Conservation (phyloP, 1,140 invertebrate species). For the Sarcophaga peregrina region DNA sequence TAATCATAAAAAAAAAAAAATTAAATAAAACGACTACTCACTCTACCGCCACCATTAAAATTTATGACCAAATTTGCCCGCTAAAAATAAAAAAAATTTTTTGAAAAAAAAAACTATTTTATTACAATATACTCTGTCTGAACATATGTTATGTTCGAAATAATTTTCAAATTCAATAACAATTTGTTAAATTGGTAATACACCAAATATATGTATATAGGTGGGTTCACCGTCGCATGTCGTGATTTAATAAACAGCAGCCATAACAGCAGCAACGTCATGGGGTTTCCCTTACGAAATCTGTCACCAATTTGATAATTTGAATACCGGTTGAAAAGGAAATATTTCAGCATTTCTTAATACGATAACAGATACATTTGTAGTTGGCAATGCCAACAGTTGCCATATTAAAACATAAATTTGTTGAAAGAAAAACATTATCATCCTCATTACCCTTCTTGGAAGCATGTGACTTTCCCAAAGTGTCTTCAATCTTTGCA, state of each 20-base stretch:
- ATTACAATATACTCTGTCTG: too few species aligned
- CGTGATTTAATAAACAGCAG: background rate
- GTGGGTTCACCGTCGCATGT: constrained; percentile 13
- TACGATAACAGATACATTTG: too few species aligned
- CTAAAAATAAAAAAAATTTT: background rate
- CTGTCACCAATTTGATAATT: too few species aligned
- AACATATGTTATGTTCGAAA: background rate
- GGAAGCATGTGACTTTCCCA: too few species aligned
- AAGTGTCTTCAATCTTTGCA: too few species aligned
- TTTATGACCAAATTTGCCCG: background rate
- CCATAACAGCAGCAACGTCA: background rate
- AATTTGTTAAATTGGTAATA: background rate
- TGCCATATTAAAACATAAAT: too few species aligned
- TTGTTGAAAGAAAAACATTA: too few species aligned
- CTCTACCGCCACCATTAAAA: background rate
- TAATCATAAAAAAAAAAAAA: background rate
- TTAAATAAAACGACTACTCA: background rate
- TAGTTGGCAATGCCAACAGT: too few species aligned
- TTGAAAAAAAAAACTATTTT: too few species aligned
- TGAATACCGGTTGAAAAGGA: too few species aligned
- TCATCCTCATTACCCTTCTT: too few species aligned
- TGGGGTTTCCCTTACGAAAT: background rate
- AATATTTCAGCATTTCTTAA: too few species aligned
- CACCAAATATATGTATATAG: background rate
- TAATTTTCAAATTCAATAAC: constrained; percentile 1